Evolutionary conservation across 1,140 invertebrate genomes (phyloP).

Genomic region (Lasioglossum albipes): DNA sequence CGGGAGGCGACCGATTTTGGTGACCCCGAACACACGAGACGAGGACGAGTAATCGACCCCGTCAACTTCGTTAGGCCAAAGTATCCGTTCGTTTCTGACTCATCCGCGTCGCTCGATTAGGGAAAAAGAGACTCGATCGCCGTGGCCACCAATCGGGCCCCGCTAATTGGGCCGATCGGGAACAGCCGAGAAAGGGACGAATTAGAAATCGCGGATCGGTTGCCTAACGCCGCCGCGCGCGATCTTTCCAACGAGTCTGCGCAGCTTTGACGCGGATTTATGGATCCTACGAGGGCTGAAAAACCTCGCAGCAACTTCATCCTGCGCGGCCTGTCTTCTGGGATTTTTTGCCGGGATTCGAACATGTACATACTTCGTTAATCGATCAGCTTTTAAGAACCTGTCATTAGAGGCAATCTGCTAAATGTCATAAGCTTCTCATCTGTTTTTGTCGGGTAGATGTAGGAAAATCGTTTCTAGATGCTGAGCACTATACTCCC

Average conservation of each 20-base stretch:
- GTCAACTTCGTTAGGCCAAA: not conserved
- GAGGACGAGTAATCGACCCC: not conserved
- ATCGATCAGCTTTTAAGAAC: too few relatives aligned
- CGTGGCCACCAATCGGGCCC: not conserved
- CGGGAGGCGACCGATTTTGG: not conserved
- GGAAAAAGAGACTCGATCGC: constrained; percentile 2
- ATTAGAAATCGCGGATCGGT: constrained; percentile 10
- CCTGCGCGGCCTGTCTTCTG: too few relatives aligned
- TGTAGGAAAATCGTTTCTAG: too few relatives aligned
- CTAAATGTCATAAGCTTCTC: too few relatives aligned
- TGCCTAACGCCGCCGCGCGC: constrained; percentile 1
- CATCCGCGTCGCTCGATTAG: constrained; percentile 19
- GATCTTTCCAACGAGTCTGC: not conserved
- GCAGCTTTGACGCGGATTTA: not conserved
- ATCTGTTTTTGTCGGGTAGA: too few relatives aligned
- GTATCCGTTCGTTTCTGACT: constrained; percentile 13
- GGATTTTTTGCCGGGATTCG: too few relatives aligned
- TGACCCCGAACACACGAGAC: not conserved
- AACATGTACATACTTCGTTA: too few relatives aligned
- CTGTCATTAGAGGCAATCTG: too few relatives aligned
- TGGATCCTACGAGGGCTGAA: not conserved
- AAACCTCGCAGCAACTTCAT: too few relatives aligned
- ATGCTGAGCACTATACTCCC: too few relatives aligned
- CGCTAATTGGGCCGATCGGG: not conserved
- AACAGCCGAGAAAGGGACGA: not conserved